Base-by-base conservation (phyloP, 2,113 vertebrate species). In the Lepus timidus region DNA sequence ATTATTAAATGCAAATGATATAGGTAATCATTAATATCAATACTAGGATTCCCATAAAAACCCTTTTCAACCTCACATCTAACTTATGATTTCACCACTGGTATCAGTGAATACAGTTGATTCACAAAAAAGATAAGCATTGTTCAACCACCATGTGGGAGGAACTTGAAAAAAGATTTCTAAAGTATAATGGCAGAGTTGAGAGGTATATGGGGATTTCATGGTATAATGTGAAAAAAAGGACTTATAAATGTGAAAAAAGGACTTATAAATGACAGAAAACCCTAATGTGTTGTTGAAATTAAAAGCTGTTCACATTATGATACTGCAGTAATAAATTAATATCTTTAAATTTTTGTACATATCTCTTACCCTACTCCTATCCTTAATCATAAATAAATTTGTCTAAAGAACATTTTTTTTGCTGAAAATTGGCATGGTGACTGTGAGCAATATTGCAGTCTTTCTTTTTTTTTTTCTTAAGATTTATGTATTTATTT, bases 1-100 rank as follows among this genome's bases (percentile, higher is more conserved):
- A 44, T 67, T 23, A 55, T 67, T 96, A 78, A 93, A 29, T 39
- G 88, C 9, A 91, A 79, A 85, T 11, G 29, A 74, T 65, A 11
- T 44, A 44, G 44, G 7, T 44, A 44, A 44, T 44, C 44, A 44
- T 44, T 44, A 44, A 44, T 14, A n/a, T 92, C 73, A 88, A 39
- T 74, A 65, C 90, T 86, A 70, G 14, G 23, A 8, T 65, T 90
- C 23, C 58, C 27, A 88, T 78, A 81, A 90, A 93, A 58, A 20
- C 79, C 7, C 64, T 62, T 92, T 76, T 11, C 9, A 61, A 8
- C 27, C 22, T 16, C 6, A 31, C 10, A 62, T 82, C 39, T 75
- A 51, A 83, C 8, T 51, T 76, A 19, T 44, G 93, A 70, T 65
- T 29, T 16, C 23, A 85, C 61, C 79, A 9, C 9, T 58, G 25